phyloP scores from a whole-genome alignment of 2,113 vertebrate genomes.

The Callocephalon fimbriatum region DNA sequence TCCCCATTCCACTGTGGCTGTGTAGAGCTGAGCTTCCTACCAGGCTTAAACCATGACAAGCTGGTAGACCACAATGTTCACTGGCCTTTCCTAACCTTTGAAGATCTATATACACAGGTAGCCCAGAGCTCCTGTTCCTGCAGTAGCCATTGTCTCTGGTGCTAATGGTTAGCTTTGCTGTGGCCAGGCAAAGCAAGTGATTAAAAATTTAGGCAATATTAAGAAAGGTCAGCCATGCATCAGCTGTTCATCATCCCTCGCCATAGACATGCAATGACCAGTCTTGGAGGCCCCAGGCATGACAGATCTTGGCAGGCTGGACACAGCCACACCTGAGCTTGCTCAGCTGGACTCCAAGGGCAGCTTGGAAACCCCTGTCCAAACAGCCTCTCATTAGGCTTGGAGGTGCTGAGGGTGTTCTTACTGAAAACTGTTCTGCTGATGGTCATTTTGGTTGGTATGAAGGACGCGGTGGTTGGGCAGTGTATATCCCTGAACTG shows the following conservation, averaged over 20 bases:
- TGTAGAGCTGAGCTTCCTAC: background rate
- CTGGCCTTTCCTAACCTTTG: background rate
- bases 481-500: background rate
- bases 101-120: background rate
- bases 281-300: background rate
- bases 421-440: background rate
- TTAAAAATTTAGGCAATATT: constrained; percentile 22
- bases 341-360: background rate
- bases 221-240: background rate
- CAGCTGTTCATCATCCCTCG: background rate
- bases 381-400: background rate
- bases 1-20: background rate
- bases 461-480: background rate
- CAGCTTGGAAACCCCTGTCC: background rate
- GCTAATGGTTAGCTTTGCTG: constrained; percentile 43
- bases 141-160: background rate
- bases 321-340: constrained; percentile 8
- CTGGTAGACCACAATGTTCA: constrained; percentile 11
- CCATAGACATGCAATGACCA: background rate
- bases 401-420: background rate
- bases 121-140: background rate
- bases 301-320: constrained; percentile 19
- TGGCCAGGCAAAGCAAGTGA: background rate
- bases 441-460: background rate
- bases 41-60: background rate